Percentiles rank a stretch among this genome's conserved stretches.
phyloP scores from a whole-genome alignment of 30 jellyfish, hydroid and myxozoan genomes.

The Cassiopea xamachana region DNA sequence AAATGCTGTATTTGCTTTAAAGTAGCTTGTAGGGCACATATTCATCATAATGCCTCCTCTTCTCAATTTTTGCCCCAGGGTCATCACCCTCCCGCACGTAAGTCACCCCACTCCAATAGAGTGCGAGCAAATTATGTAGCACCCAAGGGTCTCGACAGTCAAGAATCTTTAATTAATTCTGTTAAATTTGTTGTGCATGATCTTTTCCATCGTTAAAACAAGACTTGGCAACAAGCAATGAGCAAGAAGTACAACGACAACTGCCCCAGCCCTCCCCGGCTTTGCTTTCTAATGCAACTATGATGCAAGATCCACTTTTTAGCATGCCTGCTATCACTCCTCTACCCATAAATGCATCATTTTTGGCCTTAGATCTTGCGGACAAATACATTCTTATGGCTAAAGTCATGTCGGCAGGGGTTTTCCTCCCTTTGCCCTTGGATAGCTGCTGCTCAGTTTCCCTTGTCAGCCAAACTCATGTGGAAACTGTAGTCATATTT shows the following conservation, averaged over 20 bases:
- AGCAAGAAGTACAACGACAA: not conserved
- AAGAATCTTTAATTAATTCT: not conserved
- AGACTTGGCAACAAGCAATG: not conserved
- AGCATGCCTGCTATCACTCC: constrained; percentile 63
- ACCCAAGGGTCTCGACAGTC: too few relatives aligned
- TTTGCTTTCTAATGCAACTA: not conserved
- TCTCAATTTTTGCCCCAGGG: not conserved
- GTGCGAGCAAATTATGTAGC: not conserved
- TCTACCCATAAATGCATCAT: constrained; percentile 7
- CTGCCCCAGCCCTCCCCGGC: not conserved
- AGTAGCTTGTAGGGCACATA: not conserved
- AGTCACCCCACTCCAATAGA: not conserved
- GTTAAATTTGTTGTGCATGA: not conserved
- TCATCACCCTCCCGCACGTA: not conserved
- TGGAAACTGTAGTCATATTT: constrained; percentile 17
- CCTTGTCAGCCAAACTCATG: constrained; percentile 50
- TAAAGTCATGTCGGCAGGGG: constrained; percentile 52
- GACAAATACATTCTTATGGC: constrained; percentile 35
- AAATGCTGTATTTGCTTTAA: not conserved
- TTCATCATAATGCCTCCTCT: not conserved
- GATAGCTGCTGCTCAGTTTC: constrained; percentile 67
- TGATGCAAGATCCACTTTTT: constrained; percentile 34
- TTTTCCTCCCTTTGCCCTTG: constrained; percentile 55
- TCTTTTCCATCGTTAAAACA: not conserved
- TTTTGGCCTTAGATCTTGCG: constrained; percentile 12